Base-by-base conservation (phyloP, 1,140 invertebrate genomes). In the Cotesia chilonis region DNA sequence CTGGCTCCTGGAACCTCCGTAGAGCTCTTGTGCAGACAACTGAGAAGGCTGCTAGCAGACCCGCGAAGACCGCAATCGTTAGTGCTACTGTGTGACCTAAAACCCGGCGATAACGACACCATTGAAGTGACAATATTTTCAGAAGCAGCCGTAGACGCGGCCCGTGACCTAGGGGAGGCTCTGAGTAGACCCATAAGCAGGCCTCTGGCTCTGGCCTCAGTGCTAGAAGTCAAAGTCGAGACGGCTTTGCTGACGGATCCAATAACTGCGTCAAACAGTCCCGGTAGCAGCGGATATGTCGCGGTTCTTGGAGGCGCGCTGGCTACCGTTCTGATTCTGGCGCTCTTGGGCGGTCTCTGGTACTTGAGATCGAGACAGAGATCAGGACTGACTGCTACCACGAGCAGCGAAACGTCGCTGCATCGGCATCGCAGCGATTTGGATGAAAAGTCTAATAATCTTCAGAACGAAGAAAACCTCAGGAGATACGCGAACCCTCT, bases 381-480 rank as follows among this genome's bases (percentile, higher is more conserved):
- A 35, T 84, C 85, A 0, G 85, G 84, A 59, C n/a, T 85, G 9
- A 84, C 83, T 1, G 80, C 85, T 1, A 76, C 88, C 72, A 78
- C 89, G 82, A 77, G 90, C 88, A 77, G 88, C 86, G 75, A 90
- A 83, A 84, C 85, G 0, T 84, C 84, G 83, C 70, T 91, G 84
- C 90, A 89, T 77, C 88, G 92, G 10, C 91, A 92, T 80, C 91
- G 92, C 74, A 92, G 94, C 77, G 93, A 95, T 82, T 74, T 87
- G 4, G 86, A 87, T 61, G 94, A 95, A 78, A 95, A 95, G 79
- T 94, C 93, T 0, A 95, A 95, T 79, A 96, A 96, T 82, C 85
- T 95, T 55, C 94, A 96, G 81, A 96, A 96, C 83, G 94, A 96
- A 81, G 94, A 96, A 83, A 96, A 96, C 78, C 86, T 96, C 28